phyloP scores from a whole-genome alignment of 2,113 vertebrate genomes.

The Brachypodius melanocephalos region DNA sequence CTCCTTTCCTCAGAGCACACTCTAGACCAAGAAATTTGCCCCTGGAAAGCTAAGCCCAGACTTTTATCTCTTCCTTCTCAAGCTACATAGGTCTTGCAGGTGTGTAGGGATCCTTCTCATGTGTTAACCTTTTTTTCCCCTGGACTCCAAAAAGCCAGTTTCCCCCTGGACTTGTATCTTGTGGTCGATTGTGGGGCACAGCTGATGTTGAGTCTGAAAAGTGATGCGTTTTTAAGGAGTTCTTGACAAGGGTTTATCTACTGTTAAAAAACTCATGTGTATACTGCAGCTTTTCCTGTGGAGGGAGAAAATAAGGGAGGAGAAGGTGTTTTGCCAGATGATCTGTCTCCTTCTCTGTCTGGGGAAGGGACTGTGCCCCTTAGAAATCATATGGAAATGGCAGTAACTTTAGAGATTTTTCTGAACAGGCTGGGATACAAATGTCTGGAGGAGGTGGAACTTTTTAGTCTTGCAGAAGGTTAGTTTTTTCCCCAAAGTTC shows the following conservation, averaged over 20 bases:
- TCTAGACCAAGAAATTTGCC: not conserved
- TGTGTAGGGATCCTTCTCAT: not conserved
- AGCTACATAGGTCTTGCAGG: not conserved
- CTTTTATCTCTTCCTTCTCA: not conserved
- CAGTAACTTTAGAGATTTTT: not conserved
- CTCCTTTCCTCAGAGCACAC: not conserved
- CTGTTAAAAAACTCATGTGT: not conserved
- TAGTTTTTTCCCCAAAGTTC: not conserved
- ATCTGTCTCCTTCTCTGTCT: not conserved
- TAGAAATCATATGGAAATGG: not conserved
- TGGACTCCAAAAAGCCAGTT: not conserved
- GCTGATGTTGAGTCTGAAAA: not conserved
- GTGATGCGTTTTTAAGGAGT: not conserved
- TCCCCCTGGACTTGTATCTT: not conserved
- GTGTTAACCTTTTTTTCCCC: not conserved
- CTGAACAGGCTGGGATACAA: no score
- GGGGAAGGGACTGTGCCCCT: not conserved
- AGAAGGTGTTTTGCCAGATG: not conserved
- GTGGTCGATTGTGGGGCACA: not conserved
- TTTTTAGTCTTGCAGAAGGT: not conserved
- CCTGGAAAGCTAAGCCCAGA: accelerated
- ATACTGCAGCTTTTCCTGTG: not conserved
- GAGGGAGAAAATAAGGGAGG: not conserved
- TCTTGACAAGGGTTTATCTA: not conserved
- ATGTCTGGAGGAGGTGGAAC: not conserved